These are phyloP conservation scores for Ispidina picta DNA, from an alignment of 2,797 vertebrate species.

Conservation along the genomic window DNA sequence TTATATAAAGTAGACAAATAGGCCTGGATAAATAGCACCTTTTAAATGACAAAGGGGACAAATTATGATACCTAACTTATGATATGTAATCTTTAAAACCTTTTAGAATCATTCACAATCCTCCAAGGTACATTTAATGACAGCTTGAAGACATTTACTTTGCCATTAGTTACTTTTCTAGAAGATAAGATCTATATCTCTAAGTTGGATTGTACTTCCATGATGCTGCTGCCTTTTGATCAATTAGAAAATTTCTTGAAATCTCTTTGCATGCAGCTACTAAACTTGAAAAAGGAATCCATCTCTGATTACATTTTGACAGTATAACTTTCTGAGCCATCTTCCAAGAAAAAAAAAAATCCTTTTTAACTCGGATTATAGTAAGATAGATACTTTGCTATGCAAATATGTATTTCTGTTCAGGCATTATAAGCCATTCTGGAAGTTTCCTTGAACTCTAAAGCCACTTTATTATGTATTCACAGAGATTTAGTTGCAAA, in stretches of 20 bases:
- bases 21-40: slow-evolving; percentile 14
- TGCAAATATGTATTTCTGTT: slow-evolving; percentile 22
- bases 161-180: slow-evolving; percentile 7
- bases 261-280: background rate
- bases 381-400: slow-evolving; percentile 27
- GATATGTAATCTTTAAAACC: slow-evolving; percentile 43
- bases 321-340: background rate
- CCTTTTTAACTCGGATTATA: slow-evolving; percentile 34
- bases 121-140: slow-evolving; percentile 19
- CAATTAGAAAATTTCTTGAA: slow-evolving; percentile 8
- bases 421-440: background rate
- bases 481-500: slow-evolving; percentile 1
- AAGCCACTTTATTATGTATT: slow-evolving; percentile 35
- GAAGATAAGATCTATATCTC: background rate
- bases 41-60: slow-evolving; percentile 1
- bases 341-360: background rate
- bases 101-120: slow-evolving; percentile 25
- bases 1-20: slow-evolving; percentile 10
- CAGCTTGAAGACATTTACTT: slow-evolving; percentile 11
- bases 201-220: background rate
- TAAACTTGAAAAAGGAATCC: background rate
- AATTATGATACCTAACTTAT: slow-evolving; percentile 13
- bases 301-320: background rate
- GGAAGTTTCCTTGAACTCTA: slow-evolving; percentile 32
- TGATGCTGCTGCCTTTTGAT: background rate